Evolutionary conservation across 2,113 vertebrate species (phyloP), one percentile per base, ranked within the genome.

Genomic region (Dromiciops gliroides): DNA sequence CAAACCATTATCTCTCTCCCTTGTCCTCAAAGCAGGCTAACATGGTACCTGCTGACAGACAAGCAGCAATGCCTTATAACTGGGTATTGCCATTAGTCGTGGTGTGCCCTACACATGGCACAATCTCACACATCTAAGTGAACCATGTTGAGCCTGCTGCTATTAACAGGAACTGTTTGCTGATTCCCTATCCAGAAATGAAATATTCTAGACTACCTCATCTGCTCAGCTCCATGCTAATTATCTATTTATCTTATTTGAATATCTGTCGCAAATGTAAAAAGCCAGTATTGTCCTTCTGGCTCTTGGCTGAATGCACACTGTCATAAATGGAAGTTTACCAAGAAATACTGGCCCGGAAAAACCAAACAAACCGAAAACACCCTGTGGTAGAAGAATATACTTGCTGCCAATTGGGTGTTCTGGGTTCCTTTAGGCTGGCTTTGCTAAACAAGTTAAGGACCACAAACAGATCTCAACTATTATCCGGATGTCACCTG

Each of bases 161-260:
- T 44, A 75, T 60, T 60, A 92, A 94, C 44, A 37, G 92, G 56
- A 94, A 67, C 48, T 0, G 0, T 47, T 44, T 93, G 75, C 90
- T 91, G 50, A 93, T 8, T 95, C 92, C 56, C 48, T 51, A 2
- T 50, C 37, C 11, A 75, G 51, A 90, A 96, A 52, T 89, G 48
- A 48, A 60, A 96, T 89, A 92, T 90, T 97, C 47, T 25, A 50
- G 28, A 25, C 47, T 92, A 97, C 92, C 67, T 96, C 94, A 51
- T 90, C 94, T 92, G 94, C 94, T 4, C 92, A 83, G 50, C 90
- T 90, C 93, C 94, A 94, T 95, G 95, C 37, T 96, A 97, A 94
- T 95, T 96, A 96, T 49, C 91, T 51, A 8, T 90, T 95, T 94
- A 90, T 48, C 89, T 94, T 96, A 96, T 96, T 97, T 97, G 53